Evolutionary conservation across 2,113 vertebrate species (phyloP).

Genomic region (Odocoileus virginianus): DNA sequence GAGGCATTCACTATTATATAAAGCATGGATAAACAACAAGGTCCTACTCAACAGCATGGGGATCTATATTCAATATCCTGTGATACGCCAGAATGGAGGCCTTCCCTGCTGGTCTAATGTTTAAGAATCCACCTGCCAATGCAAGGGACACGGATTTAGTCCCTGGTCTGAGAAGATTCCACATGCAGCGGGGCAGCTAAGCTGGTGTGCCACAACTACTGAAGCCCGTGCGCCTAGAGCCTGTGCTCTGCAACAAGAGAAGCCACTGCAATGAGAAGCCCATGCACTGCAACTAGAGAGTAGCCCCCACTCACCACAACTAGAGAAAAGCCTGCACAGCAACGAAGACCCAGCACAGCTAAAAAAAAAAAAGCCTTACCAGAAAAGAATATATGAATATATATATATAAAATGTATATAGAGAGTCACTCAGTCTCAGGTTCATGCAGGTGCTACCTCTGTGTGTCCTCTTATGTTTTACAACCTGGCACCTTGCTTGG

Average conservation of each 20-base stretch:
- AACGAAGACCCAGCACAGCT: neutral
- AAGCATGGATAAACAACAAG: neutral
- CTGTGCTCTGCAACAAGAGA: neutral
- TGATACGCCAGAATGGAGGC: neutral
- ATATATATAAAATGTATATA: neutral
- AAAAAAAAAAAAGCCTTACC: neutral
- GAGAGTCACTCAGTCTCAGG: neutral
- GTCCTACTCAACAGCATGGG: neutral
- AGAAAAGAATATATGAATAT: neutral
- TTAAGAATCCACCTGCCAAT: neutral
- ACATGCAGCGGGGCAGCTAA: neutral
- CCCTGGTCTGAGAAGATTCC: neutral
- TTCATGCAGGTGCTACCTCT: neutral
- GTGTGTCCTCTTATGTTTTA: neutral
- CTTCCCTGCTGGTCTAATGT: neutral
- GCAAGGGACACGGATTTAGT: neutral
- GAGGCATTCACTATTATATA: neutral
- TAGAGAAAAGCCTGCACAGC: neutral
- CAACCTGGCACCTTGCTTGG: neutral
- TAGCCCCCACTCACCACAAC: neutral
- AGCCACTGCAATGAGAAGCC: neutral
- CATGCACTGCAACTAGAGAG: neutral
- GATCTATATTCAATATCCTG: neutral
- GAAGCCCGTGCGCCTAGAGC: neutral
- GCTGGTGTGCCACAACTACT: rapidly evolving